phyloP scores from a whole-genome alignment of 1,140 invertebrate species.

The Caenorhabditis latens region DNA sequence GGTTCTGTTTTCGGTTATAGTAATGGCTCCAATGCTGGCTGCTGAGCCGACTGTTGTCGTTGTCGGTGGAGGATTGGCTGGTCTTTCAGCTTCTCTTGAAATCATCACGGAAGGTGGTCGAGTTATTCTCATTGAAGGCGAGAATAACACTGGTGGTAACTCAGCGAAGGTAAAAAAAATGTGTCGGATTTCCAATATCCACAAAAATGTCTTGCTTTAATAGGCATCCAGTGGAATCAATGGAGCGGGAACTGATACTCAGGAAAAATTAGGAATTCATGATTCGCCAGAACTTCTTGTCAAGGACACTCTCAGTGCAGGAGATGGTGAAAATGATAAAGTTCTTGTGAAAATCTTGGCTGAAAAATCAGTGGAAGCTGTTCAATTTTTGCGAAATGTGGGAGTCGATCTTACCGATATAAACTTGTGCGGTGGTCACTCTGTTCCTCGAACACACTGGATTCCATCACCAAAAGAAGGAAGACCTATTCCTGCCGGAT shows the following conservation, averaged over 20 bases:
- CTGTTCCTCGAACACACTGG: conserved; percentile 77
- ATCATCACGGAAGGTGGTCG: conserved; percentile 69
- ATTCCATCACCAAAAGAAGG: conserved; percentile 77
- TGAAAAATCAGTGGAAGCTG: conserved; percentile 23
- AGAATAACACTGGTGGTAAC: conserved; percentile 77
- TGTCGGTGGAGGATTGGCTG: conserved; percentile 77
- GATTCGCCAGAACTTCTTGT: conserved; percentile 74
- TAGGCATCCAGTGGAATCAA: conserved; percentile 73
- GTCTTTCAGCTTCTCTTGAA: conserved; percentile 77
- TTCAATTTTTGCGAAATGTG: conserved; percentile 71
- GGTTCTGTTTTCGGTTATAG: conserved; percentile 32
- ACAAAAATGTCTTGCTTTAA: background rate
- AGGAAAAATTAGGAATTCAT: conserved; percentile 71
- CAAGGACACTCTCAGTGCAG: conserved; percentile 77
- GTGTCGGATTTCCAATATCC: background rate
- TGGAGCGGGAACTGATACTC: conserved; percentile 73
- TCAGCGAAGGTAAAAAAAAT: conserved; percentile 75
- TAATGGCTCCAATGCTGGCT: conserved; percentile 5
- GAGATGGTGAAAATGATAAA: conserved; percentile 76
- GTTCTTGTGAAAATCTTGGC: conserved; percentile 75
- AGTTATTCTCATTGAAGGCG: conserved; percentile 76
- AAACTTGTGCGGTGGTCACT: conserved; percentile 78
- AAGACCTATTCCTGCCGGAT: conserved; percentile 77
- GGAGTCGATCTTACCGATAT: conserved; percentile 77
- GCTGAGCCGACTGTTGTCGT: conserved; percentile 73